Base-by-base conservation (phyloP, 2,888 invertebrate genomes). In the Eupelmus urozonus region DNA sequence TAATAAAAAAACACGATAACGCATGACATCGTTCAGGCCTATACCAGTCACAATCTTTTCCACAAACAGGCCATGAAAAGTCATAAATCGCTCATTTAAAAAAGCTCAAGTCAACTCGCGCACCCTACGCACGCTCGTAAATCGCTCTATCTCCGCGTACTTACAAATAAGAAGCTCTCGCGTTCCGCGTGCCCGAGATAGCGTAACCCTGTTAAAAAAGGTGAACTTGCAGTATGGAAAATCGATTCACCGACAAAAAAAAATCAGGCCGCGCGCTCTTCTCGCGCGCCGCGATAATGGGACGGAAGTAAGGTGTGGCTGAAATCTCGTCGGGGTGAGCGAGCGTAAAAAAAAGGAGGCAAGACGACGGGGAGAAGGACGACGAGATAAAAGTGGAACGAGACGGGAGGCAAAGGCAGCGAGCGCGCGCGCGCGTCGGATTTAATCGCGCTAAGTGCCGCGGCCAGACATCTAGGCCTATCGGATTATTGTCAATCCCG, bases 391-490 rank as follows among this genome's bases (percentile, higher is more conserved):
- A 76, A 79, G 80, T 67, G 71, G 69, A 80, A 73, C 70, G 76
- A 67, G 45, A 63, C 11, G 23, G 59, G n/a, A 29, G 76, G 74
- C 62, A 74, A 78, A 80, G 70, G 71, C 78, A 76, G 66, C 53
- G 82, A 60, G 62, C 34, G 34, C 13, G 29, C 66, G 63, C 79
- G 85, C 66, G 69, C 80, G 85, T 85, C 84, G 81, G 81, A 83
- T 84, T 87, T 86, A 87, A 87, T 87, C 86, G 85, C 84, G 83
- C 85, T 84, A 85, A 87, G 86, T 87, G 85, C 83, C 81, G 80
- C 23, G 25, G 70, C 63, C 49, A 77, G 65, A 65, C 69, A 59
- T 65, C 82, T 82, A 82, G 82, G 83, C 83, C 84, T 86, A 85
- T 85, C 84, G 82, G 83, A 85, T 85, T 84, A 84, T 83, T 73